phyloP scores from a whole-genome alignment of 2,797 vertebrate species.

The Mormyrus proboscirostris region DNA sequence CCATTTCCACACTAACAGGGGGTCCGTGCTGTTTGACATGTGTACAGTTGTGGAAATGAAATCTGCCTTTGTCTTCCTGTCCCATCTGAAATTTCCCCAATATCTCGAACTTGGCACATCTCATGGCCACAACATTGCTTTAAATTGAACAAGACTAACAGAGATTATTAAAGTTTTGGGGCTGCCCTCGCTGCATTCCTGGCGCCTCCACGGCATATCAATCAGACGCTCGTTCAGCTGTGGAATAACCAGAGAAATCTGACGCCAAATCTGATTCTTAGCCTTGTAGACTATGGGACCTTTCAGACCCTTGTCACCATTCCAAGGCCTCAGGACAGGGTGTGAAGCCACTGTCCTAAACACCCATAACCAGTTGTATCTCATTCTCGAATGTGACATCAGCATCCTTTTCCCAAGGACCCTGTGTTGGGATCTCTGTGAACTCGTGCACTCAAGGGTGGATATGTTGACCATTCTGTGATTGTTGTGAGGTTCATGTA shows the following conservation, averaged over 20 bases:
- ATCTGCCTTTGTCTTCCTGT: background rate
- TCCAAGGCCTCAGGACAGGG: background rate
- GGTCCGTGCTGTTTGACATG: background rate
- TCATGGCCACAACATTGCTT: background rate
- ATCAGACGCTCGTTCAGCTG: background rate
- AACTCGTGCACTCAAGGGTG: background rate
- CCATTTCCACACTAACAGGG: background rate
- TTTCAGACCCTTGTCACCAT: background rate
- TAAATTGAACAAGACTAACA: conserved; percentile 1
- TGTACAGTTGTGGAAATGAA: conserved; percentile 3
- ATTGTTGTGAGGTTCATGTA: background rate
- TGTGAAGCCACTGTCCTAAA: background rate
- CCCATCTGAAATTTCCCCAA: conserved; percentile 4
- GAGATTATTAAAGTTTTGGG: conserved; percentile 10
- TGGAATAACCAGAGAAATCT: conserved; percentile 5
- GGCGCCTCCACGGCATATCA: background rate
- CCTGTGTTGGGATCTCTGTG: background rate
- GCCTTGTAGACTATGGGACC: background rate
- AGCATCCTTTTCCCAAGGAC: background rate
- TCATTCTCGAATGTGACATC: background rate
- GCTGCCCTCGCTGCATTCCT: background rate
- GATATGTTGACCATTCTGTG: background rate
- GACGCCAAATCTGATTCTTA: conserved; percentile 5
- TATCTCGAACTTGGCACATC: conserved; percentile 10
- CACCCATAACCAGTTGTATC: background rate